Conservation (phyloP, 2,113 vertebrate species). For the Sceloporus undulatus region DNA sequence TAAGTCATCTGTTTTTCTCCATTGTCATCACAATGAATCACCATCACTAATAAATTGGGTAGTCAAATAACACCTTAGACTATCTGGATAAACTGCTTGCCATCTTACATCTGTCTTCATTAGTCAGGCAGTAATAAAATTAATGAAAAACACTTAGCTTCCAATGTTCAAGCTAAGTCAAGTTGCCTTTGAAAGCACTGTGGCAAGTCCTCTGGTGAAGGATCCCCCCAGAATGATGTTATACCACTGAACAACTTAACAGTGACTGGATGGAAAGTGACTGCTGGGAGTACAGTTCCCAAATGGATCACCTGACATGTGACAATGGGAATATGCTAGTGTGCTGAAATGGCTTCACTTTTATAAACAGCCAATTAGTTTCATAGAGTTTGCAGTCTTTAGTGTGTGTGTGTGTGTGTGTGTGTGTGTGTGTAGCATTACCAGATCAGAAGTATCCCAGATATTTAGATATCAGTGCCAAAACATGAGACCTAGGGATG, state of each 20-base stretch:
- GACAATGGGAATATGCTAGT: constrained; percentile 63
- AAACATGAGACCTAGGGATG: no score
- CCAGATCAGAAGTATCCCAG: background rate
- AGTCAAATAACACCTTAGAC: constrained; percentile 69
- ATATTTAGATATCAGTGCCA: no score
- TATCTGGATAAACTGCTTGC: constrained; percentile 67
- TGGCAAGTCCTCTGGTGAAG: background rate
- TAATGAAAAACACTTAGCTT: constrained; percentile 28
- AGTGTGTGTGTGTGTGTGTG: background rate
- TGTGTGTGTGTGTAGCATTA: background rate
- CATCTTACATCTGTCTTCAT: constrained; percentile 71
- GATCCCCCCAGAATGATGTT: constrained; percentile 15
- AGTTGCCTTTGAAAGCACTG: constrained; percentile 4
- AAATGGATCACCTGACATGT: constrained; percentile 63
- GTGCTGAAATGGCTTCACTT: constrained; percentile 65
- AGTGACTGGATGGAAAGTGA: constrained; percentile 54
- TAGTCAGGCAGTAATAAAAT: constrained; percentile 50
- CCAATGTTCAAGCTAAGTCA: background rate
- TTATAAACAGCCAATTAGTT: constrained; percentile 60
- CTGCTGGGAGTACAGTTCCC: constrained; percentile 45
- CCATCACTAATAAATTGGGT: constrained; percentile 74
- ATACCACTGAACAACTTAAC: constrained; percentile 28
- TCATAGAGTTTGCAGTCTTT: constrained; percentile 68
- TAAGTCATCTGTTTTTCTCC: constrained; percentile 78
- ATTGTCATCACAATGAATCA: constrained; percentile 74